phyloP scores from a whole-genome alignment of 2,797 vertebrate genomes.

The Poecilia velifera region DNA sequence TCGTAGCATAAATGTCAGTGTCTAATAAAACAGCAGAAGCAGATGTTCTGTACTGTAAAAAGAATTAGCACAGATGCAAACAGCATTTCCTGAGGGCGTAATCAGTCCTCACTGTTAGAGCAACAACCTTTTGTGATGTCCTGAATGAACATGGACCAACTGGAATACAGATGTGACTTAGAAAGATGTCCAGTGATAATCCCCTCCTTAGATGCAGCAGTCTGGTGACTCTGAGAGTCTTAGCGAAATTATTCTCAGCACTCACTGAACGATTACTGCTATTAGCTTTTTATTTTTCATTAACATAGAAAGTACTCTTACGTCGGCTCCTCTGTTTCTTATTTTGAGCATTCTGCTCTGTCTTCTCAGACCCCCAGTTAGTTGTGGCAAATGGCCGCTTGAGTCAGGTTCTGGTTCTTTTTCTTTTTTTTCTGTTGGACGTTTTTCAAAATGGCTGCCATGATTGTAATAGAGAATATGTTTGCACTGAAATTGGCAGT shows the following conservation, averaged over 20 bases:
- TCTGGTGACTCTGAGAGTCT: neutral
- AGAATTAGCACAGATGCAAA: neutral
- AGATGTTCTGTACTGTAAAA: neutral
- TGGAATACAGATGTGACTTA: neutral
- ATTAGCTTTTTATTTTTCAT: neutral
- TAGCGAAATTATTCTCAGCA: neutral
- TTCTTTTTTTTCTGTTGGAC: too few relatives aligned
- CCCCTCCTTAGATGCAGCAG: neutral
- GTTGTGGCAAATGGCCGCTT: too few relatives aligned
- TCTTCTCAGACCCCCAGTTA: too few relatives aligned
- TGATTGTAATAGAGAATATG: too few relatives aligned
- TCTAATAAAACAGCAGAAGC: neutral
- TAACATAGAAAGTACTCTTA: too few relatives aligned
- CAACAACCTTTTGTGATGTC: neutral
- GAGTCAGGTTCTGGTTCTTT: too few relatives aligned
- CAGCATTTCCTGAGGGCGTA: neutral
- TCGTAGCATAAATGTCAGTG: neutral
- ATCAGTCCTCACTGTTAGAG: neutral
- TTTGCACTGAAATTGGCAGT: too few relatives aligned
- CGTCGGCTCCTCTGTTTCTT: too few relatives aligned
- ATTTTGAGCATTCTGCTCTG: too few relatives aligned
- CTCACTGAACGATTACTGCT: neutral
- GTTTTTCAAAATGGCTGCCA: too few relatives aligned
- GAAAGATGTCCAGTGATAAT: neutral
- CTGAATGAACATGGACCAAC: neutral